phyloP scores from a whole-genome alignment of 2,113 vertebrate genomes.

The Nerophis ophidion region DNA sequence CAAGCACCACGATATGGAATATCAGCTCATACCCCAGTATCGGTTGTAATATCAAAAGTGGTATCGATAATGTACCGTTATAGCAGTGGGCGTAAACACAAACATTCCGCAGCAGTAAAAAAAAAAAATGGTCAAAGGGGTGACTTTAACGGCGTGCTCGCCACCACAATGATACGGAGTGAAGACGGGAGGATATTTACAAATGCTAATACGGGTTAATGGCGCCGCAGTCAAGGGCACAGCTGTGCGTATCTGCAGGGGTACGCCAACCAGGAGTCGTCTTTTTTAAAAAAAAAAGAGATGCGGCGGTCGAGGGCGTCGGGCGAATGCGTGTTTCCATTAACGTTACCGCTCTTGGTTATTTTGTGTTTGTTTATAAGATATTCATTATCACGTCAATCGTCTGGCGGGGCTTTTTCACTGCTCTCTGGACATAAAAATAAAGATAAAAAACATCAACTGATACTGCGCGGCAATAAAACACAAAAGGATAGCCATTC shows the following conservation, averaged over 20 bases:
- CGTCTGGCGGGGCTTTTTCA: too few species aligned
- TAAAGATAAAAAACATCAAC: too few species aligned
- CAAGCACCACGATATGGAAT: too few species aligned
- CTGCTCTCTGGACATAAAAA: too few species aligned
- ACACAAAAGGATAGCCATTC: too few species aligned
- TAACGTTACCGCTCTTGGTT: constrained; percentile 41
- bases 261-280: constrained; percentile 38
- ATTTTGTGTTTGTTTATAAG: constrained; percentile 45
- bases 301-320: constrained; percentile 36
- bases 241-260: constrained; percentile 15
- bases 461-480: too few species aligned
- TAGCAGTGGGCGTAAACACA: too few species aligned
- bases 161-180: constrained; percentile 19
- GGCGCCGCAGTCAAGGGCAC: constrained; percentile 29
- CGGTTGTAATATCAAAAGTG: too few species aligned
- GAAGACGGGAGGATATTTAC: constrained; percentile 29
- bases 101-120: too few species aligned
- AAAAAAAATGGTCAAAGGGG: not conserved
- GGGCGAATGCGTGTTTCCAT: constrained; percentile 39
- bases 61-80: too few species aligned
- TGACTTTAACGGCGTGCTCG: constrained; percentile 24
- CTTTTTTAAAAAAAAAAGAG: constrained; percentile 38
- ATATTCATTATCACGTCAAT: constrained; percentile 51
- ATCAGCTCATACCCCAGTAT: too few species aligned
- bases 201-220: constrained; percentile 47